Evolutionary conservation across 2,888 invertebrate species (phyloP), one percentile per base, ranked within the genome.

Genomic region (Dolomedes plantarius): DNA sequence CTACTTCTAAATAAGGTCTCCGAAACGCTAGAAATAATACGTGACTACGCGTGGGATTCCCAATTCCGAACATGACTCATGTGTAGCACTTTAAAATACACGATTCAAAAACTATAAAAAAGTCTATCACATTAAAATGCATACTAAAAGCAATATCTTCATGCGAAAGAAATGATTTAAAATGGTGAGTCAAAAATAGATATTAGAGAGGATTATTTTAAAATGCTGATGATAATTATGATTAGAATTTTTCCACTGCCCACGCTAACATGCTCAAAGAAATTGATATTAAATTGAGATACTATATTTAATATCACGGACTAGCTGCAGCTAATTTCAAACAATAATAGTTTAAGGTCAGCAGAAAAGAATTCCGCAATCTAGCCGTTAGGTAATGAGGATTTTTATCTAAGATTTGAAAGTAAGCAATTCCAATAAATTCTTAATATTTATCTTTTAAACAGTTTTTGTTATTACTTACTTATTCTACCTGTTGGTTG

Each of bases 11-110:
- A 50, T 50, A 77, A 77, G 68, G 67, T 32, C 50, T 68, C 50
- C 32, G n/a, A 65, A 11, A 56, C 46, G 32, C 50, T 68, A n/a
- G 67, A 29, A 31, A 16, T 69, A 62, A 62, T 69, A 56, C 69
- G 69, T 69, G 77, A 78, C 77, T n/a, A 39, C n/a, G 67, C 28
- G 69, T 78, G 69, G 69, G 68, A 69, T 68, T 78, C 28, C 36
- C 50, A 69, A 23, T 28, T 62, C 28, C n/a, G 16, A 78, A 36
- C 69, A 69, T 69, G 32, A 78, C 69, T 56, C 32, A 76, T 11
- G 13, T 32, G n/a, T 29, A 32, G 27, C n/a, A 32, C 23, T 39
- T 41, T 39, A 6, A n/a, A 31, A 29, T 29, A 39, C 67, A 74
- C 74, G 74, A 31, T 31, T 50, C 11, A 31, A 72, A 72, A 50